These are phyloP conservation scores for Smutsia gigantea DNA, from an alignment of 2,797 vertebrate genomes.

Conservation along the genomic window DNA sequence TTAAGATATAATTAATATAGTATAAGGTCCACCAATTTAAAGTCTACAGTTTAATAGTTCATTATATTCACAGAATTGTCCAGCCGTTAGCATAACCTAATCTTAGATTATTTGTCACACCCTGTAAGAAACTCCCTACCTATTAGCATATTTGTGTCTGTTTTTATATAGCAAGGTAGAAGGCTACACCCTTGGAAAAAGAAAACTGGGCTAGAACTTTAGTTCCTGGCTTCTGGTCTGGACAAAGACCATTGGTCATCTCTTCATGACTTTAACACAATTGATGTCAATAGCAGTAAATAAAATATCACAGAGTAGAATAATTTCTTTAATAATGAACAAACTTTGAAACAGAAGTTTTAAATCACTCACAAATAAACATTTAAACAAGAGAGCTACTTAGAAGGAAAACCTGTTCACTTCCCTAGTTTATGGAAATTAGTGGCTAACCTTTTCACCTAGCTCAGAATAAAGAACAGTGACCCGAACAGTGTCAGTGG, in stretches of 20 bases:
- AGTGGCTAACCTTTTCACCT: not conserved
- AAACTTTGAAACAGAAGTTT: not conserved
- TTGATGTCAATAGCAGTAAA: constrained; percentile 6
- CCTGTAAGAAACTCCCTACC: not conserved
- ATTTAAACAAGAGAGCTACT: not conserved
- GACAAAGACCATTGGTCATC: not conserved
- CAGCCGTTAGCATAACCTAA: not conserved
- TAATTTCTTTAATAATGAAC: not conserved
- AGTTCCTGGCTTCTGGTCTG: not conserved
- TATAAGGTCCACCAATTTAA: not conserved
- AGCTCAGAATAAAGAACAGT: not conserved
- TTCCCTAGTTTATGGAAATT: not conserved
- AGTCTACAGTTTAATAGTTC: not conserved
- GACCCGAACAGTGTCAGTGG: not conserved
- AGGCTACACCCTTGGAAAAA: constrained; percentile 27
- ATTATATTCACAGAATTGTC: not conserved
- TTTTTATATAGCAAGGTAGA: constrained; percentile 20
- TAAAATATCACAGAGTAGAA: not conserved
- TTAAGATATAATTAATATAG: not conserved
- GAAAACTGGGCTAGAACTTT: not conserved
- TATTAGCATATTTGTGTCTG: not conserved
- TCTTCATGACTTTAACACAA: constrained; percentile 32
- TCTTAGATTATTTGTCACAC: constrained; percentile 26
- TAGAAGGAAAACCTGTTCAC: not conserved
- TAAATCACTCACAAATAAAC: not conserved